Percentiles rank a stretch among this genome's conserved stretches.
Evolutionary conservation across 2,888 invertebrate genomes (phyloP).

Genomic region (Synergus laeviventris): DNA sequence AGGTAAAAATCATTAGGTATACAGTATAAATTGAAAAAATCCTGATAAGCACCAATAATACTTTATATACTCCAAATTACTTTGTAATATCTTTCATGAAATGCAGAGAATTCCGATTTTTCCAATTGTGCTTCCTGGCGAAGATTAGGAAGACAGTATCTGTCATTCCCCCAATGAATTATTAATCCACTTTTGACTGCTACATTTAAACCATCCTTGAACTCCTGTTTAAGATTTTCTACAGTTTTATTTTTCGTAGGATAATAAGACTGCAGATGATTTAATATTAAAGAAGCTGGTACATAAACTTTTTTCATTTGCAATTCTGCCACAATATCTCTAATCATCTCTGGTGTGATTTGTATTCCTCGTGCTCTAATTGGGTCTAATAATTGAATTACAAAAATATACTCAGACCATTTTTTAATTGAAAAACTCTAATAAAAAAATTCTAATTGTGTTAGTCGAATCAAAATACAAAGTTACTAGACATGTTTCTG

Average conservation of each 20-base stretch:
- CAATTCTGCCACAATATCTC: constrained; percentile 29
- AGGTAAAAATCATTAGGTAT: too few species aligned
- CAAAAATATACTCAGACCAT: background rate
- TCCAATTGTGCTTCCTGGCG: constrained; percentile 13
- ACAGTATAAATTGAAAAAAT: background rate
- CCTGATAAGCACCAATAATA: background rate
- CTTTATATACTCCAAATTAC: background rate
- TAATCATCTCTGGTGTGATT: constrained; percentile 31
- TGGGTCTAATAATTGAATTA: background rate
- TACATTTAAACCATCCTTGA: background rate
- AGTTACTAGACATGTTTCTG: constrained; percentile 6
- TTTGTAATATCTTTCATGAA: constrained; percentile 3
- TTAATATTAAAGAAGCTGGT: constrained; percentile 7
- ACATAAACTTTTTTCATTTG: constrained; percentile 24
- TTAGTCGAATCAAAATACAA: background rate
- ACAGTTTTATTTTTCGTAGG: constrained; percentile 11
- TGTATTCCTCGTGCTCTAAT: background rate
- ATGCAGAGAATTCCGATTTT: background rate
- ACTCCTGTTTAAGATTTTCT: constrained; percentile 1
- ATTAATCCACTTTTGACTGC: constrained; percentile 26
- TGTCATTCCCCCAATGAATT: constrained; percentile 22
- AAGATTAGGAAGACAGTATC: constrained; percentile 21
- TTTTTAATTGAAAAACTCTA: background rate
- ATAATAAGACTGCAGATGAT: constrained; percentile 6
- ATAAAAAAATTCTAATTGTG: background rate